Evolutionary conservation across 2,797 vertebrate genomes (phyloP).

Genomic region (Onychomys arenicola): DNA sequence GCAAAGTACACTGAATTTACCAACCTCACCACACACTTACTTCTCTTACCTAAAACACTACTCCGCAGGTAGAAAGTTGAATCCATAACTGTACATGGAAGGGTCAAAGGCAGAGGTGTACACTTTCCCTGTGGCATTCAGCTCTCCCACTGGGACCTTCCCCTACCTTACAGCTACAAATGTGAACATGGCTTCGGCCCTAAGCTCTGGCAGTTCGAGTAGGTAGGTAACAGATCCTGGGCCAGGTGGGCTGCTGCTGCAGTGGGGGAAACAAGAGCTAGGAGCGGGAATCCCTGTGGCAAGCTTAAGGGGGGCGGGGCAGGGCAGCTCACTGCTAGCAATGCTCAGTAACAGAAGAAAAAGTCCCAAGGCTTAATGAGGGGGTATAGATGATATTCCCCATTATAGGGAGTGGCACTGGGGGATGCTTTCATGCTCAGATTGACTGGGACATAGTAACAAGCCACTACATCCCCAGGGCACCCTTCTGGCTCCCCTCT

Average conservation of each 20-base stretch:
- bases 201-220: neutral
- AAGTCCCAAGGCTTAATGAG: neutral
- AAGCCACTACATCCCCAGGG: neutral
- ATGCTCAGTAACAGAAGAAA: neutral
- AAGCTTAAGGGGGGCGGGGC: too few relatives aligned
- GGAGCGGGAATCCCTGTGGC: too few relatives aligned
- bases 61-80: neutral
- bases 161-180: neutral
- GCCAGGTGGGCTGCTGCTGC: neutral
- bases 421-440: neutral
- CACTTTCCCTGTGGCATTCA: neutral
- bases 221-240: neutral
- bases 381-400: neutral
- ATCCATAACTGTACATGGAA: neutral
- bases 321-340: neutral
- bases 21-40: neutral
- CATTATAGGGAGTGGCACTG: neutral
- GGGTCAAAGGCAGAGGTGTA: neutral
- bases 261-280: neutral
- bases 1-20: neutral
- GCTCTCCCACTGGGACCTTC: fast-evolving
- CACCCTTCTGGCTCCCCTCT: neutral
- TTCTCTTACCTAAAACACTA: conserved; percentile 13
- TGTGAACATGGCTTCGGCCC: neutral
- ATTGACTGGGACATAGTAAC: neutral